Evolutionary conservation across 2,797 vertebrate species (phyloP), one percentile per base, ranked within the genome.

Genomic region (Thunnus albacares): DNA sequence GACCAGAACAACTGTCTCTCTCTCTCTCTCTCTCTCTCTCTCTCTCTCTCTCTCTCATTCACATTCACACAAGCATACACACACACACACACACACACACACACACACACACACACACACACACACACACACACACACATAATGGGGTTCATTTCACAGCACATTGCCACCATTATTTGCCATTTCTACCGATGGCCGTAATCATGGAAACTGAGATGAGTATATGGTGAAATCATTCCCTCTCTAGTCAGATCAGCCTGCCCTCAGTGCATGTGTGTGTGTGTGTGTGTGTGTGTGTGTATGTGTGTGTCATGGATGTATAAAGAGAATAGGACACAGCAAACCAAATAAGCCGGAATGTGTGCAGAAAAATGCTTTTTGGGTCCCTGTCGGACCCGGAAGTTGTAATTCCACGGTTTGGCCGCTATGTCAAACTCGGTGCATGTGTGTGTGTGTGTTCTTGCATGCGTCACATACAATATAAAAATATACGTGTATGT

Each of bases 151-250:
- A 93, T 93, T 94, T 94, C 93, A 93, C 92, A 94, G 87, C 83
- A 91, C 90, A 94, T 92, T 93, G 90, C 86, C 61, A 52, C 78
- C 89, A 95, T 95, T 95, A 94, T 90, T 92, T 86, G 87, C 84
- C 85, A 90, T 92, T 92, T 93, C 87, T 87, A 89, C 82, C 63
- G 61, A 91, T 82, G 86, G 83, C 76, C 55, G 69, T 92, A 91
- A 94, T 94, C 90, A 92, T 49, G 59, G 62, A 85, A 79, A 80
- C 78, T 70, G 82, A 86, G 79, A 90, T 88, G 90, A 90, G 86
- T 86, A 75, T 89, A 81, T 72, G 45, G 79, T 80, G 79, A 91
- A 91, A 90, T 90, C 63, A 87, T 81, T 87, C 80, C 77, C 82
- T 80, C 80, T 87, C 67, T 72, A 88, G 82, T 90, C 83, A 86